These are phyloP conservation scores for Ceuthmochares aereus DNA, from an alignment of 2,113 vertebrate genomes.

Conservation along the genomic window DNA sequence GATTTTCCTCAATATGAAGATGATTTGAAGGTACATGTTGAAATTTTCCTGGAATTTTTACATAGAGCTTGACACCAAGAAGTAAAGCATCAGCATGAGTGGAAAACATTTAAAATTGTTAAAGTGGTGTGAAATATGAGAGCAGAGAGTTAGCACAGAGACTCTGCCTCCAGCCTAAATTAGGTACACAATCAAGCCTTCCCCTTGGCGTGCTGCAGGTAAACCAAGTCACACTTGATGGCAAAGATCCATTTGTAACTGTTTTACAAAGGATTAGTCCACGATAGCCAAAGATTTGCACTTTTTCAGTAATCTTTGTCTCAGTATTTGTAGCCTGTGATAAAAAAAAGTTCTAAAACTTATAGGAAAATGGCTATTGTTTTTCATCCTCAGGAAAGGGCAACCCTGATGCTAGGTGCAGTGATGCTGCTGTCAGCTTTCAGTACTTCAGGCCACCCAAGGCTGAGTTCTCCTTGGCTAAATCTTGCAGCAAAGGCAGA, in stretches of 20 bases:
- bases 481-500: neutral
- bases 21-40: neutral
- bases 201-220: neutral
- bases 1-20: neutral
- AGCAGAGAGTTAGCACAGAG: neutral
- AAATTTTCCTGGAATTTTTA: neutral
- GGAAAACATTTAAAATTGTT: conserved; percentile 2
- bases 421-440: neutral
- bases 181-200: neutral
- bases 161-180: neutral
- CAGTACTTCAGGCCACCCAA: neutral
- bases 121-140: conserved; percentile 15
- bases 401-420: neutral
- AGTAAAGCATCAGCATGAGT: neutral
- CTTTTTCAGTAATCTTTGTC: neutral
- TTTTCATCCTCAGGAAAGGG: neutral
- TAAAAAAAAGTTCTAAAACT: neutral
- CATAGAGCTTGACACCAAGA: neutral
- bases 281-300: neutral
- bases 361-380: neutral
- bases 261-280: neutral
- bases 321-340: neutral
- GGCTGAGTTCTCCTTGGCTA: neutral
- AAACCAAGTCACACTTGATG: neutral
- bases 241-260: neutral